phyloP scores from a whole-genome alignment of 2,113 vertebrate species.

The Mastomys coucha region DNA sequence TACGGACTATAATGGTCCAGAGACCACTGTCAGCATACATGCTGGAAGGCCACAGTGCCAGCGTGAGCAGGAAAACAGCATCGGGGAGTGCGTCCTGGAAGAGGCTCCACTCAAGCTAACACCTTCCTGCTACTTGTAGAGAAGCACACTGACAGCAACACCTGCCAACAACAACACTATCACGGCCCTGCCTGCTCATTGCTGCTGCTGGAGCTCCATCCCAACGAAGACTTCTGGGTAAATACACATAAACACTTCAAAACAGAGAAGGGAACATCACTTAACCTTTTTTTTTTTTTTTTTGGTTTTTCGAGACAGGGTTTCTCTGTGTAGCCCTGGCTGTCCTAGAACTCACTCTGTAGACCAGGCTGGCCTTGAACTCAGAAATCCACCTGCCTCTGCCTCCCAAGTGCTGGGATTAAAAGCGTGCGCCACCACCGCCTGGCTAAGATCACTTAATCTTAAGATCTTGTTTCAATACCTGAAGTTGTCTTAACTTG shows the following conservation, averaged over 20 bases:
- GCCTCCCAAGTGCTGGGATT: no score
- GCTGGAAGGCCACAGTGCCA: neutral
- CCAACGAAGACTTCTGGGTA: neutral
- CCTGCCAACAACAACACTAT: neutral
- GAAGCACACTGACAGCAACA: neutral
- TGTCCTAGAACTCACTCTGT: no score
- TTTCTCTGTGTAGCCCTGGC: no score
- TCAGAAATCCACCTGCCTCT: no score
- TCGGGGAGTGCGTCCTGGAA: neutral
- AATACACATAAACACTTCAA: neutral
- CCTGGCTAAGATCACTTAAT: no score
- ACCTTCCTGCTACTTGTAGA: neutral
- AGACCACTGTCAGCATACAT: neutral
- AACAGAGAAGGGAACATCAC: neutral
- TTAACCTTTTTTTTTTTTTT: no score
- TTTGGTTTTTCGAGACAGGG: no score
- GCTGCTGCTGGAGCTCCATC: neutral
- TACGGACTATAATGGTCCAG: neutral
- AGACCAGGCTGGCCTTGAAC: no score
- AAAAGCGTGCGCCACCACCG: no score
- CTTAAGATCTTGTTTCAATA: constrained; percentile 22
- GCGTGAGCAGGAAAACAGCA: neutral
- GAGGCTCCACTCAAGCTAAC: neutral
- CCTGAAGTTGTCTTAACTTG: neutral
- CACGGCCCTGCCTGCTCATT: neutral